Percentiles rank a stretch among this genome's conserved stretches.
phyloP scores from a whole-genome alignment of 2,797 vertebrate species.

The Buceros bicornis region DNA sequence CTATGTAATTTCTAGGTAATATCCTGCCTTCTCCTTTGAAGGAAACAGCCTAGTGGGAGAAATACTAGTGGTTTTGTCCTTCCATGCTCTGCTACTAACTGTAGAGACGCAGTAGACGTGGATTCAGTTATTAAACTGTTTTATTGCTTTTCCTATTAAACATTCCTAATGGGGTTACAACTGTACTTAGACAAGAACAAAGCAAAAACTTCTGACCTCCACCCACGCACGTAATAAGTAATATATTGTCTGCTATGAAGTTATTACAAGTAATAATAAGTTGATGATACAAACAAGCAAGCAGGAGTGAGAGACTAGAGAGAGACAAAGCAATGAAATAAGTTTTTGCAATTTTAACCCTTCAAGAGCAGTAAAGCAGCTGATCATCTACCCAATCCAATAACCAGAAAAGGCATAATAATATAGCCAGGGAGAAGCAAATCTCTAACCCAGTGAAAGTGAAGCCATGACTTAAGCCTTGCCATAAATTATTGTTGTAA shows the following conservation, averaged over 20 bases:
- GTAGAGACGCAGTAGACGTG: not conserved
- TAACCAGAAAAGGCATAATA: not conserved
- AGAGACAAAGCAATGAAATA: not conserved
- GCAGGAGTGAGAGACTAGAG: not conserved
- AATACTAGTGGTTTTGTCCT: not conserved
- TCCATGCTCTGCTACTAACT: not conserved
- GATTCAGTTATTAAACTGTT: slow-evolving; percentile 12
- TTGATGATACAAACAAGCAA: not conserved
- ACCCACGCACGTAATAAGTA: not conserved
- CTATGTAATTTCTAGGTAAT: not conserved
- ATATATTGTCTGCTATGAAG: not conserved
- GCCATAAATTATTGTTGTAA: not conserved
- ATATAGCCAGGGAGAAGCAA: not conserved
- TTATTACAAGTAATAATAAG: not conserved
- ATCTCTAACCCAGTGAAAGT: not conserved
- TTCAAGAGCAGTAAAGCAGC: not conserved
- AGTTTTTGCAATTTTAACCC: not conserved
- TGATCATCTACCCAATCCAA: not conserved
- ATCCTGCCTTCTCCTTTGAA: not conserved
- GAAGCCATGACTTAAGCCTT: not conserved
- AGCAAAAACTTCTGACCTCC: not conserved
- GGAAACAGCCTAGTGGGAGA: not conserved
- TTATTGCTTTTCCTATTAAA: slow-evolving; percentile 30
- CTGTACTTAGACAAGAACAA: not conserved
- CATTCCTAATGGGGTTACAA: not conserved